Conservation (phyloP, 2,113 vertebrate genomes). For the Epinephelus moara region DNA sequence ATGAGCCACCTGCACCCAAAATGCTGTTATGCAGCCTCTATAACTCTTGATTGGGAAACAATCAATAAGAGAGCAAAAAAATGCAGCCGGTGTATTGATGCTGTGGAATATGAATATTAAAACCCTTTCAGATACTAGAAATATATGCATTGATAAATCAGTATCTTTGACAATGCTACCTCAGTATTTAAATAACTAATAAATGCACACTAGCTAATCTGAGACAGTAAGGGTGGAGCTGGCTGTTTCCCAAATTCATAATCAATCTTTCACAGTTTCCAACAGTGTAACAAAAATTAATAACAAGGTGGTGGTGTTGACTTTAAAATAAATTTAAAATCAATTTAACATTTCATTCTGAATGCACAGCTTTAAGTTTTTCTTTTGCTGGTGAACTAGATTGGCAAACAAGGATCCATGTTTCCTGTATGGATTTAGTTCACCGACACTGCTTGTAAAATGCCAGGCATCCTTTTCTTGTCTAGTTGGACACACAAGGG, state of each 20-base stretch:
- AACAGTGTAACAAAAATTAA: background rate
- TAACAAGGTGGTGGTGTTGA: background rate
- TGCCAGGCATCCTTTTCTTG: background rate
- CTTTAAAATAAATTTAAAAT: background rate
- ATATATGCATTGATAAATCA: too few relatives aligned
- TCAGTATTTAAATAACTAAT: background rate
- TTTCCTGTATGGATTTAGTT: background rate
- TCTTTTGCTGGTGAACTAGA: background rate
- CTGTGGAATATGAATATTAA: too few relatives aligned
- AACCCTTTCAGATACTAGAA: too few relatives aligned
- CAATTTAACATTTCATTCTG: background rate
- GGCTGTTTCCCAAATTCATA: background rate
- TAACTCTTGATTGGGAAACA: too few relatives aligned
- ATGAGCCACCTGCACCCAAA: too few relatives aligned
- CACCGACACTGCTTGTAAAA: background rate
- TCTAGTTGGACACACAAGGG: background rate
- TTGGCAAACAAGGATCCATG: background rate
- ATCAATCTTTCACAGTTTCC: background rate
- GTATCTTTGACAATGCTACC: too few relatives aligned
- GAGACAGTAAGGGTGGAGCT: background rate
- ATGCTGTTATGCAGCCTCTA: too few relatives aligned
- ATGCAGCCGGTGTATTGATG: too few relatives aligned
- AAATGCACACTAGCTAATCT: background rate
- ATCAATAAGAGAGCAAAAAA: too few relatives aligned
- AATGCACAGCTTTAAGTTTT: background rate